Conservation (phyloP, 2,888 invertebrate genomes). For the Mylabris sibirica region DNA sequence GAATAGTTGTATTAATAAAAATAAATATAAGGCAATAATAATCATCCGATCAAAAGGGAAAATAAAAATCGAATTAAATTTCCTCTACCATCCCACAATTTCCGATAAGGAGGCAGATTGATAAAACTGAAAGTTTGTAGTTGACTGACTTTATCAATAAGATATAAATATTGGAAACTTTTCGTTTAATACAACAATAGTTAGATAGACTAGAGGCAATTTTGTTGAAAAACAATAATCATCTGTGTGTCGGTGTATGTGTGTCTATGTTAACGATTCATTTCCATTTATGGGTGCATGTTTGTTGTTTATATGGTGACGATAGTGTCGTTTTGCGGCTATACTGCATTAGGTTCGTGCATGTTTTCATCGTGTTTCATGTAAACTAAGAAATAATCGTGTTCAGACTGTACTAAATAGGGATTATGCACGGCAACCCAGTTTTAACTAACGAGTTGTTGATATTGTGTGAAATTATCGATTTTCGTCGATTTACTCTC, state of each 20-base stretch:
- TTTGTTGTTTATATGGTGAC: not conserved
- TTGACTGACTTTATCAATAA: conserved; percentile 35
- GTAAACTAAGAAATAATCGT: conserved; percentile 26
- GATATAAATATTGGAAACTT: conserved; percentile 36
- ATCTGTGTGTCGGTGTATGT: too few species aligned
- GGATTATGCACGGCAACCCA: conserved; percentile 21
- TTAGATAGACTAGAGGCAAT: conserved; percentile 30
- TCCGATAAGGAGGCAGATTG: conserved; percentile 31
- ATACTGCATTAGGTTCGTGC: conserved; percentile 29
- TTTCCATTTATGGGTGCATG: conserved; percentile 12
- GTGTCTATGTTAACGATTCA: conserved; percentile 30
- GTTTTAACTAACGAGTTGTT: not conserved
- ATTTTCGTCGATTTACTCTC: not conserved
- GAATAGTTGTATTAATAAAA: not conserved
- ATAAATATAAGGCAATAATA: conserved; percentile 25
- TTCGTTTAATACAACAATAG: conserved; percentile 16
- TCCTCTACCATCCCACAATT: conserved; percentile 30
- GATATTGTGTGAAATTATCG: not conserved
- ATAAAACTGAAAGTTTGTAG: conserved; percentile 31
- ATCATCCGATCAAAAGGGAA: conserved; percentile 23
- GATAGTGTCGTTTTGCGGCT: not conserved
- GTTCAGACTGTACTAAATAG: conserved; percentile 14
- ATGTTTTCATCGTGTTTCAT: conserved; percentile 27
- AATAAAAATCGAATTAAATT: conserved; percentile 32
- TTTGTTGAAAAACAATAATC: conserved; percentile 32